Conservation (phyloP, 1,140 invertebrate species). For the Drosophila pseudoobscura region DNA sequence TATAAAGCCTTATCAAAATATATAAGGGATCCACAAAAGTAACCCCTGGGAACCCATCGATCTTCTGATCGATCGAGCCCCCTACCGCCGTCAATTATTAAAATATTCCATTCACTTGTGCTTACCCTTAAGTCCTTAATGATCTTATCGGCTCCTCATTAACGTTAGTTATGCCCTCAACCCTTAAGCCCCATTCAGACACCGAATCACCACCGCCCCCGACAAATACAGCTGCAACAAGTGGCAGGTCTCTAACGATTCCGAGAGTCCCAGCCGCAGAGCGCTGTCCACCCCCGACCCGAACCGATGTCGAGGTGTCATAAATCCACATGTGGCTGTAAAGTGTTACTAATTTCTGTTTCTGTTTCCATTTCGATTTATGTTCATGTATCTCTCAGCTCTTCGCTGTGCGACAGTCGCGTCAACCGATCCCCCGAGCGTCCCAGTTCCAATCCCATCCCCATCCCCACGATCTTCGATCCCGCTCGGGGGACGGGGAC, state of each 20-base stretch:
- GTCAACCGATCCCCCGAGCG: no score
- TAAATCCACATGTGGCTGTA: slow-evolving; percentile 77
- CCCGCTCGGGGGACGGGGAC: slow-evolving; percentile 18
- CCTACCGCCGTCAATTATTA: not conserved
- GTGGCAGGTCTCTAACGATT: slow-evolving; percentile 47
- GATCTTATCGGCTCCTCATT: slow-evolving; percentile 42
- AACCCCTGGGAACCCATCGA: slow-evolving; percentile 27
- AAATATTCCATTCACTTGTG: slow-evolving; percentile 9
- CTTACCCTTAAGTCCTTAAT: slow-evolving; percentile 43
- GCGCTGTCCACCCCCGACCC: slow-evolving; percentile 19
- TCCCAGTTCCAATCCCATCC: no score
- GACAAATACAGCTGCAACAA: slow-evolving; percentile 72
- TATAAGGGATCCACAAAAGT: not conserved
- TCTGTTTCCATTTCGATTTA: slow-evolving; percentile 52
- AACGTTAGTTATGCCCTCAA: slow-evolving; percentile 4
- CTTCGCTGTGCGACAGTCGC: not conserved
- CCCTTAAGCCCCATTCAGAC: slow-evolving; percentile 16
- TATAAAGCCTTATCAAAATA: no score
- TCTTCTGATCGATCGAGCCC: not conserved
- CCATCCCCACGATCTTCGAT: slow-evolving; percentile 32
- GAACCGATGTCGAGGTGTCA: slow-evolving; percentile 47
- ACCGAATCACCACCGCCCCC: slow-evolving; percentile 30
- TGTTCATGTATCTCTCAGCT: slow-evolving; percentile 14
- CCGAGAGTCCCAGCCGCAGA: not conserved
- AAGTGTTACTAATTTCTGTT: slow-evolving; percentile 72